These are phyloP conservation scores for Danaus melanippus DNA, from an alignment of 1,140 invertebrate genomes.

Conservation along the genomic window DNA sequence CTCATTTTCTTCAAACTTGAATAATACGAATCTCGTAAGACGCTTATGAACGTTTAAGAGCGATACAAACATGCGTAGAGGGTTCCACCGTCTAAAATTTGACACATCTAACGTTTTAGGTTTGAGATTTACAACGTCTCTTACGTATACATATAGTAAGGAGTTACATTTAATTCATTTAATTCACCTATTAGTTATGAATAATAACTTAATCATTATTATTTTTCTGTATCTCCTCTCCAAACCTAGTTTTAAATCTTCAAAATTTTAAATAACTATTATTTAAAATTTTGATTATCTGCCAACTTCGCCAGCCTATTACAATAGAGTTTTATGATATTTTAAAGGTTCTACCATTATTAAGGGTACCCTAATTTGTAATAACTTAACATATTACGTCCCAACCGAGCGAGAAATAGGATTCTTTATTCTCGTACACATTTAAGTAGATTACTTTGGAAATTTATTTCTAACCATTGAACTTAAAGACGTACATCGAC, in stretches of 20 bases:
- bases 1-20: conserved; percentile 13
- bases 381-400: conserved; percentile 18
- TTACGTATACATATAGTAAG: conserved; percentile 5
- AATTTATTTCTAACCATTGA: conserved; percentile 18
- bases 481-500: conserved; percentile 6
- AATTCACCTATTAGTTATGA: no score
- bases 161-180: no score
- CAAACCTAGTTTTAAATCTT: no score
- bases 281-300: no score
- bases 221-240: no score
- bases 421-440: conserved; percentile 18
- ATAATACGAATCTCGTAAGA: conserved; percentile 4
- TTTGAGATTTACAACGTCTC: not conserved
- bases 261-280: no score
- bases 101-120: not conserved
- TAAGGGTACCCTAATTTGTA: conserved; percentile 12
- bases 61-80: no score
- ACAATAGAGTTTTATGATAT: no score
- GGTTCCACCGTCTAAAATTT: no score
- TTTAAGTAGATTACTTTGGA: conserved; percentile 17
- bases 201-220: no score
- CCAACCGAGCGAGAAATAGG: conserved; percentile 20
- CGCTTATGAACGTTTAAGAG: conserved; percentile 2
- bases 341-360: no score
- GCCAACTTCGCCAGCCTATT: no score